Percentiles rank a stretch among this genome's conserved stretches.
phyloP scores from a whole-genome alignment of 2,888 invertebrate species.

The Pycnomerus fuliginosus region DNA sequence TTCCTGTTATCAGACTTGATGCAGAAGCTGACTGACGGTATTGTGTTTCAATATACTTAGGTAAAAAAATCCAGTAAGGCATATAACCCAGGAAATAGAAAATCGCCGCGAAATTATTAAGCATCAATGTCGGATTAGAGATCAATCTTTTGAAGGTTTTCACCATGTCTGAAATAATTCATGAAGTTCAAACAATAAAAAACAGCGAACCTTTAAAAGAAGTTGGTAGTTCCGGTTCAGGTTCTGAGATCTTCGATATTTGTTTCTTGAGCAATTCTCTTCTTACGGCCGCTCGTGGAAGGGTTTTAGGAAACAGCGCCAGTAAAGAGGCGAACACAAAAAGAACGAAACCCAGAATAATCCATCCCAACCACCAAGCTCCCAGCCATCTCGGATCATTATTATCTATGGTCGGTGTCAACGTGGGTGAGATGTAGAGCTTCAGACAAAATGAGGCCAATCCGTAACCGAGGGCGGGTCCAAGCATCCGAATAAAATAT shows the following conservation, averaged over 20 bases:
- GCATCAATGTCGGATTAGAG: constrained; percentile 67
- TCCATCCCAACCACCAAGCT: constrained; percentile 82
- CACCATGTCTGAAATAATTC: constrained; percentile 60
- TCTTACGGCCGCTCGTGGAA: constrained; percentile 65
- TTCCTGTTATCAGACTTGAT: constrained; percentile 73
- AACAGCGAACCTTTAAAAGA: constrained; percentile 49
- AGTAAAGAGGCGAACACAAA: constrained; percentile 62
- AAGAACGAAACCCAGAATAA: constrained; percentile 61
- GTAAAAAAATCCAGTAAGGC: constrained; percentile 79
- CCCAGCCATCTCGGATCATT: constrained; percentile 77
- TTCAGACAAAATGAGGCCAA: constrained; percentile 65
- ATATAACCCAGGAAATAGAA: constrained; percentile 72
- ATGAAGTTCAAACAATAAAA: constrained; percentile 29
- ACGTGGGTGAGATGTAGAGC: constrained; percentile 64
- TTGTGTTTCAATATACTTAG: constrained; percentile 81
- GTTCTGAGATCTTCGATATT: constrained; percentile 30
- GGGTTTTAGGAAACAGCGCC: constrained; percentile 67
- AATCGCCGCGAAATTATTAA: constrained; percentile 71
- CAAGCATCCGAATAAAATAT: constrained; percentile 67
- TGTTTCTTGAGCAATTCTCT: constrained; percentile 47
- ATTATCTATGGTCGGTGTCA: constrained; percentile 65
- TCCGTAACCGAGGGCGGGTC: constrained; percentile 68
- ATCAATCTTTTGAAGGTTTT: constrained; percentile 63
- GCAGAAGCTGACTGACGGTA: constrained; percentile 74
- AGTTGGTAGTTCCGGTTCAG: constrained; percentile 45